Evolutionary conservation across 2,797 vertebrate genomes (phyloP), one percentile per base, ranked within the genome.

Genomic region (Streptopelia turtur): DNA sequence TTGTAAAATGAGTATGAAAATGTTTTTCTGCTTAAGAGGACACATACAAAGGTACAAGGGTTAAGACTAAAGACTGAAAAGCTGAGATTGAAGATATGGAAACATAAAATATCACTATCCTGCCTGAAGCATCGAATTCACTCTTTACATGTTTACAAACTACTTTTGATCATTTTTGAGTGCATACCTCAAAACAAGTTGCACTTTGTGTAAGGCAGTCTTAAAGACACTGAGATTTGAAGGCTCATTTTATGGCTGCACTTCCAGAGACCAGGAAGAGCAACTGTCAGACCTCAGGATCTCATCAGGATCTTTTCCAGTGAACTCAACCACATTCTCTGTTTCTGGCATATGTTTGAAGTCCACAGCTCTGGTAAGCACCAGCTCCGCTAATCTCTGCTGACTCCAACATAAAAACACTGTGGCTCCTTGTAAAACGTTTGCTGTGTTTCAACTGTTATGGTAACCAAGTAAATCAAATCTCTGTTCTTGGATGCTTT

Each of bases 391-490:
- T 27, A 8, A 70, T 63, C 49, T 90, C 23, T n/a, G 28, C 24
- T 82, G 74, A 65, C 25, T 78, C 68, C 41, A 33, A 22, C 2
- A 3, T 28, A 68, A 91, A 78, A 52, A 5, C 41, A 65, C 47
- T 43, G 39, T n/a, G 55, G 11, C 25, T 91, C 47, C 49, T 91
- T 70, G n/a, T 83, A 70, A 95, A 89, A 87, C 6, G 8, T 87
- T 91, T 84, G 66, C 64, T 92, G 60, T 65, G 55, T 76, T 96
- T 90, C 70, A 87, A 63, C 77, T 96, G 65, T 78, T 82, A 63
- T 3, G 39, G 47, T 61, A 83, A 94, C 72, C 75, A 68, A 64
- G 39, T 79, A 96, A 95, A 94, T 87, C 30, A 76, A 86, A 71
- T 72, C 37, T 78, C 66, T 56, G 12, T 28, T 93, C 59, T 89